phyloP scores from a whole-genome alignment of 2,797 vertebrate genomes.

The Anguilla pacifica region DNA sequence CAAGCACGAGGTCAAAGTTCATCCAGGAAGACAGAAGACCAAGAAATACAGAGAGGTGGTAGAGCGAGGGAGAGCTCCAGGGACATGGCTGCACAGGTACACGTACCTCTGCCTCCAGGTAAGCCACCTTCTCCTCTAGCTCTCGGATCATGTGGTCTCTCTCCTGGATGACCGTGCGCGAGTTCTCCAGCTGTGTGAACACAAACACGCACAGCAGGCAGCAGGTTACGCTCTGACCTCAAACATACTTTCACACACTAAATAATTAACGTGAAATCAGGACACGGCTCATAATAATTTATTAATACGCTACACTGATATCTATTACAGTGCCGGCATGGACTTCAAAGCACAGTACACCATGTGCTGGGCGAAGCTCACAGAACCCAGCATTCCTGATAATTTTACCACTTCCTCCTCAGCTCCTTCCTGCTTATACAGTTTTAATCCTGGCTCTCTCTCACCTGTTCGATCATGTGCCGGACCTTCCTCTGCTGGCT shows the following conservation, averaged over 20 bases:
- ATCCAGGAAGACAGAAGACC: not conserved
- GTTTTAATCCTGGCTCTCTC: not conserved
- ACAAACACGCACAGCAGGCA: constrained; percentile 18
- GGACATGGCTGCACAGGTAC: not conserved
- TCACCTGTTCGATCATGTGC: constrained; percentile 95
- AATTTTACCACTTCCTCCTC: constrained; percentile 7
- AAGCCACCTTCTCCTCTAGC: constrained; percentile 88
- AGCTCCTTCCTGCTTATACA: constrained; percentile 28
- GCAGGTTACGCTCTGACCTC: not conserved
- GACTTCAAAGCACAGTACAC: constrained; percentile 32
- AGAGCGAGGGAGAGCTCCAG: not conserved
- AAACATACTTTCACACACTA: constrained; percentile 44
- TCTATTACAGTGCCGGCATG: constrained; percentile 14
- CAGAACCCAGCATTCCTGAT: constrained; percentile 33
- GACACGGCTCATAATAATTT: constrained; percentile 39
- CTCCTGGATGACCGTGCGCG: constrained; percentile 87
- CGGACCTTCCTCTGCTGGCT: constrained; percentile 93
- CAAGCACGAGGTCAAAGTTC: not conserved
- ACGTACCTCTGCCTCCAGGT: constrained; percentile 89
- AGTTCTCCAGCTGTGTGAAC: constrained; percentile 86
- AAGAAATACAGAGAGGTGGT: not conserved
- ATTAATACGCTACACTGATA: constrained; percentile 51
- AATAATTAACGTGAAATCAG: not conserved
- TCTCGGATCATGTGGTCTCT: constrained; percentile 86
- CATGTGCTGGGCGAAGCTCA: constrained; percentile 43